These are phyloP conservation scores for Melanotaenia trifasciata DNA, from an alignment of 2,797 vertebrate genomes.

Conservation along the genomic window DNA sequence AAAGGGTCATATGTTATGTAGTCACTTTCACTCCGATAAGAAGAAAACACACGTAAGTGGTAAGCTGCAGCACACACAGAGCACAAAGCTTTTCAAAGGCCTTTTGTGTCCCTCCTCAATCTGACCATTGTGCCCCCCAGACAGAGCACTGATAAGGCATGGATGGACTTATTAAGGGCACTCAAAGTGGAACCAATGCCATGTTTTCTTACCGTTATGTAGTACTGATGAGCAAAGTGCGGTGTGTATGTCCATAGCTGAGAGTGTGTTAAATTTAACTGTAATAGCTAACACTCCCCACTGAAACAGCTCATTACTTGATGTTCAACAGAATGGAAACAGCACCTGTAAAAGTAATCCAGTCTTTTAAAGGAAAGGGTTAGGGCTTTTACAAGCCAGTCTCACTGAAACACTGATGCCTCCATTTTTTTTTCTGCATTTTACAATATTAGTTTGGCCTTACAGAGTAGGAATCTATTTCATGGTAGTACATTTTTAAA, in stretches of 20 bases:
- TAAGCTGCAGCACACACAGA: constrained; percentile 61
- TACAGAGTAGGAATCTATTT: too few species aligned
- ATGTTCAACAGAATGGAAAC: constrained; percentile 59
- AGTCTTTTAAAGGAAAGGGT: constrained; percentile 29
- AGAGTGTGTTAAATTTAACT: constrained; percentile 49
- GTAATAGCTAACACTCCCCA: constrained; percentile 27
- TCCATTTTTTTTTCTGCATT: neutral
- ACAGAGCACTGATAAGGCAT: constrained; percentile 76
- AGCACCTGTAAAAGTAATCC: constrained; percentile 34
- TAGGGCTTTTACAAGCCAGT: constrained; percentile 1
- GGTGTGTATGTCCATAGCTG: constrained; percentile 27
- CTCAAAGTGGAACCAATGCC: constrained; percentile 65
- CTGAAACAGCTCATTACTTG: constrained; percentile 56
- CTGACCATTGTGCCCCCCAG: constrained; percentile 77
- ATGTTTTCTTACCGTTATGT: constrained; percentile 57
- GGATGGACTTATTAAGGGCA: constrained; percentile 79
- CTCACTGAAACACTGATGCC: neutral
- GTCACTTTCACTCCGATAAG: constrained; percentile 62
- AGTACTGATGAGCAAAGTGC: constrained; percentile 60
- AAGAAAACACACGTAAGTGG: constrained; percentile 50
- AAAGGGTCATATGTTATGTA: constrained; percentile 56
- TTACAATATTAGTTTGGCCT: neutral
- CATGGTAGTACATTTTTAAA: too few species aligned
- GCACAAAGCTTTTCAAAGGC: constrained; percentile 76
- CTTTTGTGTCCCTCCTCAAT: constrained; percentile 79